Evolutionary conservation across 2,797 vertebrate species (phyloP), one percentile per base, ranked within the genome.

Genomic region (Meriones psammophilus): DNA sequence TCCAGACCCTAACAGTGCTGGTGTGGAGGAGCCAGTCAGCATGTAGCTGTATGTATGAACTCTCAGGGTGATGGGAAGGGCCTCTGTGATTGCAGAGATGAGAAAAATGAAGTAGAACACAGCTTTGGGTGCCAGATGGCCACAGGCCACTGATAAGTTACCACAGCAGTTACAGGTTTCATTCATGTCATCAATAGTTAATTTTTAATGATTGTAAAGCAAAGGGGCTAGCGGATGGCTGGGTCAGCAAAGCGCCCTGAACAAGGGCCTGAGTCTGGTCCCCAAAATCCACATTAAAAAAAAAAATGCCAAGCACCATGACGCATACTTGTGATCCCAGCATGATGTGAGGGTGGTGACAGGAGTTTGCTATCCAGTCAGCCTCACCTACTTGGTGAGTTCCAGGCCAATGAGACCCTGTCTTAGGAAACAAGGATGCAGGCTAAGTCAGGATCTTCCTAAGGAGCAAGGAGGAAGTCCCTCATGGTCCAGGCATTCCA

Each of bases 51-150:
- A 5, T 46, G 0, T 1, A 0, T 20, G 18, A 58, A 56, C 3
- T 24, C 81, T 60, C 58, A 46, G 66, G 10, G 22, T 77, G 26
- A 39, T 0, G 71, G 76, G 6, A 10, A 30, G 2, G 2, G 1
- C 14, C 3, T 26, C 5, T 12, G 36, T 64, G 8, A 0, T 0
- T 4, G 60, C 0, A 14, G 7, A 60, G 42, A 77, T 3, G 24
- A 58, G 73, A 2, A 80, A 33, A n/a, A 3, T 0, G 7, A 56
- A 36, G 14, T 1, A 18, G n/a, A 28, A 15, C 71, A 30, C 39
- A 22, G 50, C 39, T 69, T 54, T 0, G 1, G 33, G 39, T 6
- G 2, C 10, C 84, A 12, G 62, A 2, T 69, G 64, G 0, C 0
- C 18, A 6, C 2, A 39, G 39, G 1, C 17, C 33, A 18, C 4